Evolutionary conservation across 1,140 invertebrate genomes (phyloP).

Genomic region (Penaeus indicus): DNA sequence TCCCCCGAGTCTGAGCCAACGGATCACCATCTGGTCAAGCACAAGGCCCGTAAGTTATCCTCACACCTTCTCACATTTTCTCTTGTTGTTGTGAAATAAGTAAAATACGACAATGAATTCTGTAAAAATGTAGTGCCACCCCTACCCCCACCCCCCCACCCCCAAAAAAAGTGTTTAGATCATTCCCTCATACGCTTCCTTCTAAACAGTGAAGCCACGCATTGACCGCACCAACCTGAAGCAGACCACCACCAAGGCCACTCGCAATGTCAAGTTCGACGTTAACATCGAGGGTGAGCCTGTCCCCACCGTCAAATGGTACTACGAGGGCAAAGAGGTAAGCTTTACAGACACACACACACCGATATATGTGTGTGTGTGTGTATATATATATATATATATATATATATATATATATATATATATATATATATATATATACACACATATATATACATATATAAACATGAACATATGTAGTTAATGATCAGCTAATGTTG

Average conservation of each 20-base stretch:
- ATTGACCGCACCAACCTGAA: constrained; percentile 96
- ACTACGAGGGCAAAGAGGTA: constrained; percentile 76
- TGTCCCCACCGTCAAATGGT: constrained; percentile 92
- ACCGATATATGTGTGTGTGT: background rate
- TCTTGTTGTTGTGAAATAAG: background rate
- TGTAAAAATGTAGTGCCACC: no score
- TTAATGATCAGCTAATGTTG: no score
- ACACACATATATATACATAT: no score
- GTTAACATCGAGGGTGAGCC: constrained; percentile 96
- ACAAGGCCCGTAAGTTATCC: constrained; percentile 82
- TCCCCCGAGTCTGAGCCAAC: constrained; percentile 95
- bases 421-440: no score
- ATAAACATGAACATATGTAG: no score
- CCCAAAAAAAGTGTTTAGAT: background rate
- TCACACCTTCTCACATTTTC: background rate
- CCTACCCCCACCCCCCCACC: no score
- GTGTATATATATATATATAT: background rate
- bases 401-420: no score
- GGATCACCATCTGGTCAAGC: constrained; percentile 91
- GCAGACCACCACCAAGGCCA: constrained; percentile 88
- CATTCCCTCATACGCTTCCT: background rate
- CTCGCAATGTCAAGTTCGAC: constrained; percentile 92
- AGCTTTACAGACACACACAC: background rate
- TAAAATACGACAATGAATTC: no score
- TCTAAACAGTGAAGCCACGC: constrained; percentile 88